A percentile compares a stretch with the other conserved stretches of the same genome.
phyloP scores from a whole-genome alignment of 2,888 invertebrate genomes.

The Ceramica pisi region DNA sequence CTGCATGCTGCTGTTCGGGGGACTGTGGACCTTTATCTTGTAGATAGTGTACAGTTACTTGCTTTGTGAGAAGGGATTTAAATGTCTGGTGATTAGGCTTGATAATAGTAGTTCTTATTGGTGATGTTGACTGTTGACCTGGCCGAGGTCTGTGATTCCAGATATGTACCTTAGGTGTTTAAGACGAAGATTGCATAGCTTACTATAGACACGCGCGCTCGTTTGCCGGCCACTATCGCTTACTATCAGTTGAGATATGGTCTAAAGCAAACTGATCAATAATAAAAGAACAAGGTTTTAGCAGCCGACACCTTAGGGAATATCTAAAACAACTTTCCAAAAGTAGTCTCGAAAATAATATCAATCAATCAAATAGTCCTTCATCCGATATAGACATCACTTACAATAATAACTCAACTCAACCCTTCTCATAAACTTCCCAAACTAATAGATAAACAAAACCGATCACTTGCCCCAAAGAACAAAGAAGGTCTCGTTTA shows the following conservation, averaged over 20 bases:
- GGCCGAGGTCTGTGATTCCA: no score
- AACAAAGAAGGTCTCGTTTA: constrained; percentile 27
- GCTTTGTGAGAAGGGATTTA: background rate
- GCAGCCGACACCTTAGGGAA: background rate
- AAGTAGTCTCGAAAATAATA: constrained; percentile 13
- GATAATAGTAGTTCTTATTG: background rate
- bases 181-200: no score
- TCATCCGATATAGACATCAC: background rate
- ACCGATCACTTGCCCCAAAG: constrained; percentile 22
- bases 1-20: constrained; percentile 8
- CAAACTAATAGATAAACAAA: constrained; percentile 40
- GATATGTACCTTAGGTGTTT: no score
- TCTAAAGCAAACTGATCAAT: no score
- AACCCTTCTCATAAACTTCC: constrained; percentile 38
- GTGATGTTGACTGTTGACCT: no score
- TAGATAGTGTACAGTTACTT: constrained; percentile 29
- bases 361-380: constrained; percentile 27
- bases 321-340: background rate
- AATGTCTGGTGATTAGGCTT: background rate
- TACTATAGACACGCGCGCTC: no score
- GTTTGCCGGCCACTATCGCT: no score
- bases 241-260: no score
- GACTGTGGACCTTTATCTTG: constrained; percentile 3
- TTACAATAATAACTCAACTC: background rate
- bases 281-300: background rate